Conservation (phyloP, 2,888 invertebrate species). For the Zaprionus obscuricornis region DNA sequence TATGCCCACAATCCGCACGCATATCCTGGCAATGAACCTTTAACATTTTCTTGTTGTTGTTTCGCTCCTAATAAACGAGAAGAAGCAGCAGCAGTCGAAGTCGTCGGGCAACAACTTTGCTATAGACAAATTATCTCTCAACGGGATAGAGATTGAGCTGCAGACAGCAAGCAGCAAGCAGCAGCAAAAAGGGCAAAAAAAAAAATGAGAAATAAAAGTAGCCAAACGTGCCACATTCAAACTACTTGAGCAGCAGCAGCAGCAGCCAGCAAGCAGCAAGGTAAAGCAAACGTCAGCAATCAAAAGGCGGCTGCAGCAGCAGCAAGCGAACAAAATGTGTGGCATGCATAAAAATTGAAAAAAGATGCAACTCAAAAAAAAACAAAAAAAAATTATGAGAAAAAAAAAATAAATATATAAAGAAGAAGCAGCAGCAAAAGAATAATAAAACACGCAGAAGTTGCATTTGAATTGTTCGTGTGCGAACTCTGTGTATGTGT, state of each 20-base stretch:
- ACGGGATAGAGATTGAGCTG: slow-evolving; percentile 6
- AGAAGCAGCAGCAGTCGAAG: background rate
- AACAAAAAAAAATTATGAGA: background rate
- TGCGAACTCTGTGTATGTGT: slow-evolving; percentile 21
- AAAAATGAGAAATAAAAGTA: slow-evolving; percentile 22
- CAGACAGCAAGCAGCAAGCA: background rate
- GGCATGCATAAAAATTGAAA: slow-evolving; percentile 75
- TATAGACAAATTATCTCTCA: slow-evolving; percentile 55
- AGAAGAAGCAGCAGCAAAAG: slow-evolving; percentile 45
- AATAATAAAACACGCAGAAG: no score
- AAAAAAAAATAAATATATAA: slow-evolving; percentile 1
- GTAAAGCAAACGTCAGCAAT: slow-evolving; percentile 9
- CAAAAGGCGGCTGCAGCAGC: slow-evolving; percentile 9
- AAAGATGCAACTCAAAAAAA: slow-evolving; percentile 67
- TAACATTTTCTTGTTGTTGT: no score
- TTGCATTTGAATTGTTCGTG: slow-evolving; percentile 52
- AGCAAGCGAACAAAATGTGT: slow-evolving; percentile 65
- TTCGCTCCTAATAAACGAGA: slow-evolving; percentile 25
- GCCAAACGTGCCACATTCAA: slow-evolving; percentile 75
- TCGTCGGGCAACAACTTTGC: background rate
- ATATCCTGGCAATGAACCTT: slow-evolving; percentile 19
- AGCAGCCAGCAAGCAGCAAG: slow-evolving; percentile 48
- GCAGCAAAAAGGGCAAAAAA: slow-evolving; percentile 10
- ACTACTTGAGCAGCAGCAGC: slow-evolving; percentile 55
- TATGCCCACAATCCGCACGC: slow-evolving; percentile 23